Base-by-base conservation (phyloP, 2,797 vertebrate genomes). In the Tenualosa thibaudeaui region DNA sequence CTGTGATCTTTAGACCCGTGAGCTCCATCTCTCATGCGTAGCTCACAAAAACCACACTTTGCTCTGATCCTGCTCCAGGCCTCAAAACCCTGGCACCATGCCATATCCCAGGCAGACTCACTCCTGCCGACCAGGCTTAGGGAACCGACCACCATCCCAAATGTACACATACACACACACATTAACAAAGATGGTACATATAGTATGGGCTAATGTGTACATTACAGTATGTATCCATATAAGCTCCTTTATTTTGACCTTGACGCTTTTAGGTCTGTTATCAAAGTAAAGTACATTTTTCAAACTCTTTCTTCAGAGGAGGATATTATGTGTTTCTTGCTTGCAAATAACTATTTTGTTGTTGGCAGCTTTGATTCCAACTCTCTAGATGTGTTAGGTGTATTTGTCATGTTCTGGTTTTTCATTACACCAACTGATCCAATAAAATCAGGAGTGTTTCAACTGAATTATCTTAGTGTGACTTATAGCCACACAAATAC, bases 1-100 rank as follows among this genome's bases (percentile, higher is more conserved):
- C 89, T 93, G 89, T 90, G 92, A 91, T 92, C 91, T 87, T 81
- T 85, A 89, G 91, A 92, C 91, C 89, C 87, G 87, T 88, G 89
- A 91, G 87, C 89, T 88, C 88, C 89, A 82, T 91, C 86, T 91
- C 88, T 89, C 90, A 91, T 90, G 86, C 83, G 50, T 89, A 87
- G 90, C 90, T 92, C 91, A 89, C 81, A 81, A 89, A 90, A 90
- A 82, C 71, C 37, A 85, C 19, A 7, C 56, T 24, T 84, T 78
- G 88, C 91, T 94, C 90, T 93, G 92, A 93, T 93, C 86, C 89
- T 81, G 89, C 26, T 53, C 56, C 75, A n/a, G 24, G 81, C n/a
- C 26, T 24, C 58, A 62, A 24, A 62, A 62, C n/a, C 58, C 58
- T 86, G 83, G 83, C 87, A 90, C 84, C 65, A 84, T 88, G 88